Evolutionary conservation across 2,888 invertebrate species (phyloP), one percentile per base, ranked within the genome.

Genomic region (Autographa gamma): DNA sequence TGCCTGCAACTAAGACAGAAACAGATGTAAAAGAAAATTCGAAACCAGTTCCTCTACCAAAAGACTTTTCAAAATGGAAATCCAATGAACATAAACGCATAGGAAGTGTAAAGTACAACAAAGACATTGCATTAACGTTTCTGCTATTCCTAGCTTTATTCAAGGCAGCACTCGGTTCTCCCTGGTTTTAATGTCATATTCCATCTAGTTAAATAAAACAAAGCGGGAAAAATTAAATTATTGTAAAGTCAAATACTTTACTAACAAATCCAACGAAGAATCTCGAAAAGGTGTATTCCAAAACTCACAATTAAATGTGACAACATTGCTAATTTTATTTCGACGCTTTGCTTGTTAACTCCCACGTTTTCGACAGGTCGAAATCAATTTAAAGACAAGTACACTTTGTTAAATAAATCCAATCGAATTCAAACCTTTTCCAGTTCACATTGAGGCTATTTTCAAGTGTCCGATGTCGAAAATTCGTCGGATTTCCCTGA

Each of bases 381-480:
- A 66, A 74, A 77, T 70, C 34, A 65, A 76, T 71, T 73, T 60
- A 14, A 59, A 67, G 41, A 48, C 54, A 0, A 61, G 18, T 19
- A 14, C 65, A 41, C 64, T 58, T 56, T 9, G 0, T 25, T 13
- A 0, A 72, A 31, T 13, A 0, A 0, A 8, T 14, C 0, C 18
- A 58, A 31, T 1, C 13, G 0, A 72, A 69, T 64, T 18, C 11
- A 0, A 16, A 60, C 66, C 16, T 61, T 56, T 18, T 0, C 0
- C 1, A 48, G 18, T 31, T 0, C 0, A 0, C 4, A 65, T 52
- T 73, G 25, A 43, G 61, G 52, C 16, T n/a, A 6, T 66, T 63
- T 66, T 62, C 0, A 0, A 11, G 38, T 31, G 48, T 9, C 9
- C 11, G 13, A n/a, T 2, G 0, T 52, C 0, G 2, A 25, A n/a